phyloP scores from a whole-genome alignment of 2,888 invertebrate genomes.

The Notodonta dromedarius region DNA sequence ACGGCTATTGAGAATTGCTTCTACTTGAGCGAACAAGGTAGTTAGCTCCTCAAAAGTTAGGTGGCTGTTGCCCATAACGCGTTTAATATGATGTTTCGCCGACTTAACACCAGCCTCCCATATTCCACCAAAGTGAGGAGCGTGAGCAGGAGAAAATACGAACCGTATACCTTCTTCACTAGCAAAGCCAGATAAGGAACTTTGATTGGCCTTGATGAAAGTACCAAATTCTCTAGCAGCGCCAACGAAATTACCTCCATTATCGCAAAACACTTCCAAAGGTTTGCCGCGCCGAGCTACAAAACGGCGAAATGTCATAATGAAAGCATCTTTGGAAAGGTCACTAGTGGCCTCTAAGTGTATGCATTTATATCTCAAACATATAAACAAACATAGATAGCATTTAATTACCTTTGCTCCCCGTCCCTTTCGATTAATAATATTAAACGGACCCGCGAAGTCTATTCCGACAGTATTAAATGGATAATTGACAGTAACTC shows the following conservation, averaged over 20 bases:
- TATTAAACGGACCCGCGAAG: slow-evolving; percentile 6
- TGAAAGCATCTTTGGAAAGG: slow-evolving; percentile 8
- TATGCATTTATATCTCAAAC: background rate
- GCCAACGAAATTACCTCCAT: too few relatives aligned
- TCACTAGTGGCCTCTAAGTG: slow-evolving; percentile 9
- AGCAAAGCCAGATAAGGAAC: too few relatives aligned
- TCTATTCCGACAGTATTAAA: slow-evolving; percentile 10
- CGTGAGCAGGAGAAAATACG: too few relatives aligned
- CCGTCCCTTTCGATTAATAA: slow-evolving; percentile 10
- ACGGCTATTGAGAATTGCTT: slow-evolving; percentile 10
- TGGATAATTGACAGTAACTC: background rate
- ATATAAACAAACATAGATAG: slow-evolving; percentile 11
- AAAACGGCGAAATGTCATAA: slow-evolving; percentile 13
- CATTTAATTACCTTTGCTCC: slow-evolving; percentile 3
- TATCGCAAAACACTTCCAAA: too few relatives aligned
- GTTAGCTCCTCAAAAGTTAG: slow-evolving; percentile 9
- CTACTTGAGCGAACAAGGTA: slow-evolving; percentile 15
- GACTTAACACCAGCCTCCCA: too few relatives aligned
- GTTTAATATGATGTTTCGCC: background rate
- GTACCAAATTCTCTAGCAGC: too few relatives aligned
- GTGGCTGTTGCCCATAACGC: slow-evolving; percentile 8
- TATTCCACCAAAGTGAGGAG: too few relatives aligned
- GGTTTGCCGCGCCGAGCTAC: slow-evolving; percentile 11
- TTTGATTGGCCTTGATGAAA: too few relatives aligned
- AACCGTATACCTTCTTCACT: too few relatives aligned